phyloP scores from a whole-genome alignment of 2,113 vertebrate genomes.

The Pandion haliaetus region DNA sequence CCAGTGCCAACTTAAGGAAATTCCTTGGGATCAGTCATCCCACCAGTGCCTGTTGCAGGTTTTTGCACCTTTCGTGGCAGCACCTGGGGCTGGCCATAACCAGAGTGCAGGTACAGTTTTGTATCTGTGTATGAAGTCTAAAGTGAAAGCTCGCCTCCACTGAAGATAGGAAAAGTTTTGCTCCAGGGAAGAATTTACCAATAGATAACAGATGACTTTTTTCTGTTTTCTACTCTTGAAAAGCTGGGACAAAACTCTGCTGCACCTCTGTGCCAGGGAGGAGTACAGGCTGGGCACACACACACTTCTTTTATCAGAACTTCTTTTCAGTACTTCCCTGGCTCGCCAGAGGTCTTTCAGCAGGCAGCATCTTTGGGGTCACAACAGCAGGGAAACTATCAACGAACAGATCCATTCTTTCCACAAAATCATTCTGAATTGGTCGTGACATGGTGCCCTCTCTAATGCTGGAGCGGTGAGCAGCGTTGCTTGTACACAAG shows the following conservation, averaged over 20 bases:
- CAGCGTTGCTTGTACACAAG: accelerated
- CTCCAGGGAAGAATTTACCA: background rate
- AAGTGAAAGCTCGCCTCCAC: background rate
- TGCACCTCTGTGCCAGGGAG: background rate
- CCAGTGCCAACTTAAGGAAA: background rate
- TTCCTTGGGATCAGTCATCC: background rate
- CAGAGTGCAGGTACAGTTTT: background rate
- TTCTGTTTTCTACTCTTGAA: background rate
- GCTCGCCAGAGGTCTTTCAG: background rate
- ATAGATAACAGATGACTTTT: background rate
- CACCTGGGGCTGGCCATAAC: background rate
- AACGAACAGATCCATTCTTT: background rate
- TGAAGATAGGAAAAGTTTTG: background rate
- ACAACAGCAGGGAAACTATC: background rate
- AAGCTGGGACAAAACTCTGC: background rate
- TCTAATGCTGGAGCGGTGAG: background rate
- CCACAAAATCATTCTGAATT: background rate
- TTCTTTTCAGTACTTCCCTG: background rate
- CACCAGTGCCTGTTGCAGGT: background rate
- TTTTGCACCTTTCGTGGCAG: background rate
- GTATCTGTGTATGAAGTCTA: background rate
- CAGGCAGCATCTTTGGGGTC: background rate
- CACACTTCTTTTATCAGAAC: background rate
- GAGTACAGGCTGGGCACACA: background rate
- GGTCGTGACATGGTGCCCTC: background rate